phyloP scores from a whole-genome alignment of 2,113 vertebrate species.

The Tupaia chinensis region DNA sequence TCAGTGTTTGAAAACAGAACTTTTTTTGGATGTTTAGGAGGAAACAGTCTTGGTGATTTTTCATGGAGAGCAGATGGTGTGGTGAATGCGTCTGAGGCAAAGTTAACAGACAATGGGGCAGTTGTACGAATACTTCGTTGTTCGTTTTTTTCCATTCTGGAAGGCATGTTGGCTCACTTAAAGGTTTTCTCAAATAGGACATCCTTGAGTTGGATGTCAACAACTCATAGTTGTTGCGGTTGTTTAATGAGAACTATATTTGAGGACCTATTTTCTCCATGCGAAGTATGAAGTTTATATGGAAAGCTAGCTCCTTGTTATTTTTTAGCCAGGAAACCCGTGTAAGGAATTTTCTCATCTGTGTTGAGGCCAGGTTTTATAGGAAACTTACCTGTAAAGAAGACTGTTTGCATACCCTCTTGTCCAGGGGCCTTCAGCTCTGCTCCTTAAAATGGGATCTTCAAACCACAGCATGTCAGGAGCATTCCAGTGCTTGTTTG shows the following conservation, averaged over 20 bases:
- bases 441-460: not conserved
- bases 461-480: not conserved
- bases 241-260: conserved; percentile 53
- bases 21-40: conserved; percentile 28
- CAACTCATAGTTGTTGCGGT: not conserved
- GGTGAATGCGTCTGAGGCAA: conserved; percentile 10
- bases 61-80: conserved; percentile 3
- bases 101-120: not conserved
- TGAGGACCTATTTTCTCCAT: not conserved
- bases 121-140: not conserved
- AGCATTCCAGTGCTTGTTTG: not conserved
- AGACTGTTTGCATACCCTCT: not conserved
- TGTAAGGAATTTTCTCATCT: not conserved
- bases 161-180: not conserved
- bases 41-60: conserved; percentile 42
- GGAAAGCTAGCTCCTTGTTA: not conserved
- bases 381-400: not conserved
- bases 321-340: not conserved
- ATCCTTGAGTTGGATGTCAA: conserved; percentile 39
- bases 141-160: not conserved
- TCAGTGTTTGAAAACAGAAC: conserved; percentile 37
- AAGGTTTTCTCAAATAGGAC: not conserved
- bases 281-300: not conserved
- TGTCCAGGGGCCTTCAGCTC: not conserved
- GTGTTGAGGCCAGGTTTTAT: not conserved